A percentile compares a stretch with the other conserved stretches of the same genome.
These are phyloP conservation scores for Solen grandis DNA, from an alignment of 1,140 invertebrate species.

Conservation along the genomic window DNA sequence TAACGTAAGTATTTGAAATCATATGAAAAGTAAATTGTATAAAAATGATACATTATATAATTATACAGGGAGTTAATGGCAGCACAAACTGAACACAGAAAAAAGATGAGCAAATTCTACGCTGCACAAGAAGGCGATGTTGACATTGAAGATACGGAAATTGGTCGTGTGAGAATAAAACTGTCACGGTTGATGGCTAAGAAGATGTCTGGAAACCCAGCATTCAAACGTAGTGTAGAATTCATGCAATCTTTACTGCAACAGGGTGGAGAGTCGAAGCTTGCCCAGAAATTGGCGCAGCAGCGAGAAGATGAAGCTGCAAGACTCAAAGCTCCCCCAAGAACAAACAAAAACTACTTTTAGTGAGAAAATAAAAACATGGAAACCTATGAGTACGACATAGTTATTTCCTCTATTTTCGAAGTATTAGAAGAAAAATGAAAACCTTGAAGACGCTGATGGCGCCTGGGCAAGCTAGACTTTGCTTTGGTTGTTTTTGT, in stretches of 20 bases:
- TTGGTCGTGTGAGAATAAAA: slow-evolving; percentile 47
- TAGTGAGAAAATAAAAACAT: neutral
- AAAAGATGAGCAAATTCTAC: slow-evolving; percentile 56
- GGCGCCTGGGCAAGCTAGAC: too few relatives aligned
- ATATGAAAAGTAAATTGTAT: too few relatives aligned
- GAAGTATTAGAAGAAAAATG: too few relatives aligned
- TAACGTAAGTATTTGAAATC: too few relatives aligned
- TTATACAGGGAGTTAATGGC: slow-evolving; percentile 53
- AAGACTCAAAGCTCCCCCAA: neutral
- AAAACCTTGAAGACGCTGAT: too few relatives aligned
- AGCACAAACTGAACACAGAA: slow-evolving; percentile 50
- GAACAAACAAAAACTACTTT: neutral
- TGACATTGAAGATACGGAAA: slow-evolving; percentile 50
- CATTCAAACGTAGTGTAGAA: slow-evolving; percentile 45
- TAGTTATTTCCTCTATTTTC: too few relatives aligned
- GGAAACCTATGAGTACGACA: neutral
- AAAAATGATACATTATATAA: too few relatives aligned
- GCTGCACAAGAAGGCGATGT: slow-evolving; percentile 44
- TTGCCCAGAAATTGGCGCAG: neutral
- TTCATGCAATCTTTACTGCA: neutral
- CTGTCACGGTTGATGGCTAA: slow-evolving; percentile 52
- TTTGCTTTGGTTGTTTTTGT: too few relatives aligned
- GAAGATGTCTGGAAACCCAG: slow-evolving; percentile 53
- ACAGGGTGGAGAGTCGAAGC: neutral
- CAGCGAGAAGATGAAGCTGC: neutral